These are phyloP conservation scores for Caenorhabditis virilis DNA, from an alignment of 2,888 invertebrate genomes.

Conservation along the genomic window DNA sequence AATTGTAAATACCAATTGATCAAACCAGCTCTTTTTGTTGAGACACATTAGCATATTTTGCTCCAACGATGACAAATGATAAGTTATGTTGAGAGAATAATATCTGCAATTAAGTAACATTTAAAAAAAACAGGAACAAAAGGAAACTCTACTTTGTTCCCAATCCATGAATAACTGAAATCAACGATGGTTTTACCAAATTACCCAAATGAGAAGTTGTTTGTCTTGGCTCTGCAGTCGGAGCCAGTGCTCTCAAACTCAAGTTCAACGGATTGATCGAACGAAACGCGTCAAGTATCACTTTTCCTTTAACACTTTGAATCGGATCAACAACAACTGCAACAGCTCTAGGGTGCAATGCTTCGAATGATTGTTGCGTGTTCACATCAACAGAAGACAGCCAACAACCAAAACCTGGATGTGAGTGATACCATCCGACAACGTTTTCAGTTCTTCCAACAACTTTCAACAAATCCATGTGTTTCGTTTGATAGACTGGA, in stretches of 20 bases:
- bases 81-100: slow-evolving; percentile 55
- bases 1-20: slow-evolving; percentile 30
- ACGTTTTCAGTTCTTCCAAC: slow-evolving; percentile 50
- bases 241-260: slow-evolving; percentile 39
- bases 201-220: slow-evolving; percentile 47
- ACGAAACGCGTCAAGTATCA: slow-evolving; percentile 59
- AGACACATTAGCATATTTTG: slow-evolving; percentile 59
- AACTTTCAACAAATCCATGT: slow-evolving; percentile 44
- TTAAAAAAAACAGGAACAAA: background rate
- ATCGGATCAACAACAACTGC: slow-evolving; percentile 99
- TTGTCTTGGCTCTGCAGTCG: slow-evolving; percentile 55
- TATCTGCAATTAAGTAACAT: slow-evolving; percentile 21
- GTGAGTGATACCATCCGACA: slow-evolving; percentile 81
- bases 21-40: slow-evolving; percentile 54
- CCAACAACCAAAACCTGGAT: slow-evolving; percentile 99
- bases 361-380: slow-evolving; percentile 70
- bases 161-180: slow-evolving; percentile 52
- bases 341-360: slow-evolving; percentile 93
- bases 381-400: slow-evolving; percentile 86
- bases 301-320: slow-evolving; percentile 90
- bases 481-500: slow-evolving; percentile 53
- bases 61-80: slow-evolving; percentile 46
- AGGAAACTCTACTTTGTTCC: slow-evolving; percentile 26
- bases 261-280: slow-evolving; percentile 46
- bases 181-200: slow-evolving; percentile 37